A percentile compares a stretch with the other conserved stretches of the same genome.
Evolutionary conservation across 2,113 vertebrate genomes (phyloP).

Genomic region (Gnathonemus longibarbis): DNA sequence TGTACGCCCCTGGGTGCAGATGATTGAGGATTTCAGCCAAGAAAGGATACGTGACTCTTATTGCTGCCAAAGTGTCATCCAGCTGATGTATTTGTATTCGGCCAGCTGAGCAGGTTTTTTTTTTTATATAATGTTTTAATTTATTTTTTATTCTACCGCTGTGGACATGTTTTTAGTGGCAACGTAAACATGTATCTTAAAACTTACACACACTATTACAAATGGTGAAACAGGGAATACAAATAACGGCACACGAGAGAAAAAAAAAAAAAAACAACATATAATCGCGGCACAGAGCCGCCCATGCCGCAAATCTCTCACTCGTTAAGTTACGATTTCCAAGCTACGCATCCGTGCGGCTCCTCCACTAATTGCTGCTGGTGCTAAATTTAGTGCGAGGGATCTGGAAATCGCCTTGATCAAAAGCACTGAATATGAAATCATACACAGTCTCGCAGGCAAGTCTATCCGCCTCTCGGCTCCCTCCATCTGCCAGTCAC

Average conservation of each 20-base stretch:
- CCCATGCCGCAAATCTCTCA: constrained; percentile 46
- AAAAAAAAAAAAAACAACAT: background rate
- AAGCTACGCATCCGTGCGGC: constrained; percentile 86
- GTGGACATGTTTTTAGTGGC: background rate
- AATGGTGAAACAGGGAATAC: background rate
- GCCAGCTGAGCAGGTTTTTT: background rate
- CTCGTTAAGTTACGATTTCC: constrained; percentile 77
- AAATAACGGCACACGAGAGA: background rate
- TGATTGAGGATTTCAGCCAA: background rate
- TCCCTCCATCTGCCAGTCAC: constrained; percentile 91
- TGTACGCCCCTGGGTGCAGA: background rate
- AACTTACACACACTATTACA: background rate
- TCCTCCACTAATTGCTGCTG: constrained; percentile 90
- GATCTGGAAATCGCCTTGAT: constrained; percentile 92
- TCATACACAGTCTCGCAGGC: constrained; percentile 85
- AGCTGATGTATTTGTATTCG: background rate
- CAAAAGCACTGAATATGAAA: constrained; percentile 85
- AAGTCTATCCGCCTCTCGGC: constrained; percentile 84
- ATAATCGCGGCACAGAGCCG: constrained; percentile 31
- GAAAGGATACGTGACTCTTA: background rate
- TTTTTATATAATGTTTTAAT: background rate
- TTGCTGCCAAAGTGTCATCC: background rate
- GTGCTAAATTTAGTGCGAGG: constrained; percentile 95
- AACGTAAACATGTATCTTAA: background rate
- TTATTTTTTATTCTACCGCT: background rate